These are phyloP conservation scores for Pseudomyrmex dendroicus DNA, from an alignment of 1,140 invertebrate genomes.

Conservation along the genomic window DNA sequence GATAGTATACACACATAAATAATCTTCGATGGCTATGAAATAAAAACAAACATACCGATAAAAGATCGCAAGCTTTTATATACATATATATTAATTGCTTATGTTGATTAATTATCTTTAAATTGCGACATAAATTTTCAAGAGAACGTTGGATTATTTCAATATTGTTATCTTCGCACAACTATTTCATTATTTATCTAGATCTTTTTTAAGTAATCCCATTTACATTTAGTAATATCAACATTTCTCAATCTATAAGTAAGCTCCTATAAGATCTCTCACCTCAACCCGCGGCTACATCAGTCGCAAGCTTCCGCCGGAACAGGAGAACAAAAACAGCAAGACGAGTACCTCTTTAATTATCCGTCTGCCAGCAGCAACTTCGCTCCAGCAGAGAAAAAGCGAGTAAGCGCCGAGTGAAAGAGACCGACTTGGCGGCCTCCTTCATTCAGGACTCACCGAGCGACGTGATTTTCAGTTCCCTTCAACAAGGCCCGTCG, in stretches of 20 bases:
- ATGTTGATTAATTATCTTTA: no score
- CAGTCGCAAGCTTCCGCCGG: slow-evolving; percentile 23
- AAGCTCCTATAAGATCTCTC: neutral
- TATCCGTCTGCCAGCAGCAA: slow-evolving; percentile 27
- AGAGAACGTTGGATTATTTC: no score
- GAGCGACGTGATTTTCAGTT: slow-evolving; percentile 30
- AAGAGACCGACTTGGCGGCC: slow-evolving; percentile 27
- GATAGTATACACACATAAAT: neutral
- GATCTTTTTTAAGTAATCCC: no score
- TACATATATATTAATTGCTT: no score
- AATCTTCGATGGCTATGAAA: neutral
- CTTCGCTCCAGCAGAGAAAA: slow-evolving; percentile 19
- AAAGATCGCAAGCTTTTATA: no score
- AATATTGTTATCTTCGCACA: no score
- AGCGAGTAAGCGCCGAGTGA: slow-evolving; percentile 7
- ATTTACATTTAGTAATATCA: no score
- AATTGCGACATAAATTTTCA: no score
- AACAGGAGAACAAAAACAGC: slow-evolving; percentile 27
- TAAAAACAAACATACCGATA: no score
- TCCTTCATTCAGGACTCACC: slow-evolving; percentile 43
- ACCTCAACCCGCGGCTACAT: slow-evolving; percentile 17
- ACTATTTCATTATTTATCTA: no score
- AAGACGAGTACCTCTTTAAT: slow-evolving; percentile 64
- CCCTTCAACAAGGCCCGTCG: slow-evolving; percentile 25
- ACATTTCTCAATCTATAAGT: neutral